These are phyloP conservation scores for Papio anubis DNA, from an alignment of 2,113 vertebrate genomes.

Conservation along the genomic window DNA sequence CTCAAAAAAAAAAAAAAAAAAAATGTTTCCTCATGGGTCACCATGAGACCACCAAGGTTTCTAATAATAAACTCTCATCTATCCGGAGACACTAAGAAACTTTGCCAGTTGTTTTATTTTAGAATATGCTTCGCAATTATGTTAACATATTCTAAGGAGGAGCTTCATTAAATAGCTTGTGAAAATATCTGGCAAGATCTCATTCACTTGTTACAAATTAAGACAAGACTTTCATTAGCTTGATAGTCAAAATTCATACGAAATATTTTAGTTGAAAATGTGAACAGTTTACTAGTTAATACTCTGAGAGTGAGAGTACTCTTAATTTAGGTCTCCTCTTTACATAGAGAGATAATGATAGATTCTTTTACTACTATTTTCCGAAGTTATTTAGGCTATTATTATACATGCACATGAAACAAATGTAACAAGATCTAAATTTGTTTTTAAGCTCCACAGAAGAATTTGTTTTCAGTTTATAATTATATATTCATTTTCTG, in stretches of 20 bases:
- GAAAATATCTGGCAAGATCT: not conserved
- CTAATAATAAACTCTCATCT: not conserved
- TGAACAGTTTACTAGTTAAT: not conserved
- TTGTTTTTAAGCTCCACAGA: constrained; percentile 1
- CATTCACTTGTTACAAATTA: not conserved
- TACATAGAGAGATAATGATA: not conserved
- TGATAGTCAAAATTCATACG: not conserved
- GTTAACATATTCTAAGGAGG: not conserved
- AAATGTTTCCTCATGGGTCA: not conserved
- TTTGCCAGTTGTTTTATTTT: not conserved
- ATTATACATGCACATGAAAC: not conserved
- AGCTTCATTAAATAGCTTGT: not conserved
- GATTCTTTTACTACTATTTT: constrained; percentile 17
- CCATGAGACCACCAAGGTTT: not conserved
- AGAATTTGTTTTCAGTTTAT: not conserved
- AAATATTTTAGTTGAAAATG: constrained; percentile 3
- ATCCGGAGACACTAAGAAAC: not conserved
- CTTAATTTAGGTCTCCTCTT: constrained; percentile 10
- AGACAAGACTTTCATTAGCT: not conserved
- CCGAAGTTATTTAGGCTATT: not conserved
- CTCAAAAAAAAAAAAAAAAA: no score
- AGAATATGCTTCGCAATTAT: not conserved
- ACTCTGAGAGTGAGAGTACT: not conserved
- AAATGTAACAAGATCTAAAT: constrained; percentile 29
- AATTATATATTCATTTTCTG: not conserved